These are phyloP conservation scores for Montipora sp. DNA, from an alignment of 64 coral and sea anemone species.

Conservation along the genomic window DNA sequence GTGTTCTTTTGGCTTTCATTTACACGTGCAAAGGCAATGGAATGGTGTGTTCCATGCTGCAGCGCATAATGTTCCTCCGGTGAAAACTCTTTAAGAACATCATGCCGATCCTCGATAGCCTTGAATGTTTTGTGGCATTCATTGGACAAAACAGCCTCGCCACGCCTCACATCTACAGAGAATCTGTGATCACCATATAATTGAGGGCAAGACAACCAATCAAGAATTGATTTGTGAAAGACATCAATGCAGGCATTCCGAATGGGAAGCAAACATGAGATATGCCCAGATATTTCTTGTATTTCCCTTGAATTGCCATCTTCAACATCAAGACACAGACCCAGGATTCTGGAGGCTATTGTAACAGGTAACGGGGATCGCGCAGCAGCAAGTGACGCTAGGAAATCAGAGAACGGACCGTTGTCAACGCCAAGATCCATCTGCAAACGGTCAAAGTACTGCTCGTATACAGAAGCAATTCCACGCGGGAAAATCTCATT, in stretches of 20 bases:
- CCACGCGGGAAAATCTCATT: slow-evolving; percentile 41
- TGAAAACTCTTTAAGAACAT: slow-evolving; percentile 11
- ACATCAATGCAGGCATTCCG: slow-evolving; percentile 50
- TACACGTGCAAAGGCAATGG: slow-evolving; percentile 11
- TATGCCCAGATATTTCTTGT: slow-evolving; percentile 5
- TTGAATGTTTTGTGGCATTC: slow-evolving; percentile 51
- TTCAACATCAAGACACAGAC: slow-evolving; percentile 7
- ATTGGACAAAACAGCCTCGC: slow-evolving; percentile 46
- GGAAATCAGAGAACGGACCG: slow-evolving; percentile 29
- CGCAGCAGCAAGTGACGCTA: slow-evolving; percentile 62
- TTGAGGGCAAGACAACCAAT: slow-evolving; percentile 58
- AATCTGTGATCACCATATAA: slow-evolving; percentile 54
- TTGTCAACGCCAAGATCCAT: slow-evolving; percentile 9
- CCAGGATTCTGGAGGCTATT: slow-evolving; percentile 59
- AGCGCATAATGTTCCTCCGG: slow-evolving; percentile 66
- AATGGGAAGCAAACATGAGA: slow-evolving; percentile 73
- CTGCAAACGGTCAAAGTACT: slow-evolving; percentile 64
- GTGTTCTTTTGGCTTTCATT: slow-evolving; percentile 9
- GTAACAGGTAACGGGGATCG: slow-evolving; percentile 58
- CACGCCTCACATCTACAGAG: slow-evolving; percentile 47
- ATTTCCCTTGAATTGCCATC: neutral
- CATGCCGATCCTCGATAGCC: neutral
- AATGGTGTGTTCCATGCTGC: slow-evolving; percentile 59
- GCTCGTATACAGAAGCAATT: slow-evolving; percentile 64
- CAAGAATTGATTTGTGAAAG: slow-evolving; percentile 83